Evolutionary conservation across 2,797 vertebrate species (phyloP).

Genomic region (Danio choprae): DNA sequence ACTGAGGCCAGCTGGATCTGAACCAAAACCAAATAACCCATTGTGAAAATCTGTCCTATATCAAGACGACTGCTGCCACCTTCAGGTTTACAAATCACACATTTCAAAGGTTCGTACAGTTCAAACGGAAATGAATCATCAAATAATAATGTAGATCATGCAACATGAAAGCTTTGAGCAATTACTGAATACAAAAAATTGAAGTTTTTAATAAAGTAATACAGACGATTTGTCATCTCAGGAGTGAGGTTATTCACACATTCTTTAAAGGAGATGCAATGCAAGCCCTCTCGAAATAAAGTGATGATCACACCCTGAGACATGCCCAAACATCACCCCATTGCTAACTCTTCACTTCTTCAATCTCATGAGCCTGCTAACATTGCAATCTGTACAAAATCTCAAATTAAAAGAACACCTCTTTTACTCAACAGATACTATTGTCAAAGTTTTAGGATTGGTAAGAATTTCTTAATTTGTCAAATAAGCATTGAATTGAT

Average conservation of each 20-base stretch:
- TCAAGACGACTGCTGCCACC: slow-evolving; percentile 26
- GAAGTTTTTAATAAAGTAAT: not conserved
- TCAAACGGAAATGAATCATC: not conserved
- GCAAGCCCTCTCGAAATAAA: not conserved
- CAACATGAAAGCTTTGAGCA: not conserved
- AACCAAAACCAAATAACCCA: not conserved
- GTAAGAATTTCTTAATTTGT: too few species aligned
- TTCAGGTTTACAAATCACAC: not conserved
- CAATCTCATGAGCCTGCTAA: not conserved
- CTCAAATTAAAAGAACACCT: too few species aligned
- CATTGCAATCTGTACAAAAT: not conserved
- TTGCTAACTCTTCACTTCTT: not conserved
- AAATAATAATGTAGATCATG: not conserved
- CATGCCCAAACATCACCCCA: not conserved
- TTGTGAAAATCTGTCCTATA: not conserved
- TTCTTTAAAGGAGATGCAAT: not conserved
- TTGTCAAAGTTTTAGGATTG: too few species aligned
- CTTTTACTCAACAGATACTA: too few species aligned
- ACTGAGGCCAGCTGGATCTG: not conserved
- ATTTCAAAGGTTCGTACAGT: not conserved
- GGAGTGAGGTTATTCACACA: not conserved
- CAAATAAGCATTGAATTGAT: not conserved
- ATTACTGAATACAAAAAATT: not conserved
- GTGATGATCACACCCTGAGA: not conserved
- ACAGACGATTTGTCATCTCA: not conserved